These are phyloP conservation scores for Pristionchus japonicus DNA, from an alignment of 2,888 invertebrate genomes.

Conservation along the genomic window DNA sequence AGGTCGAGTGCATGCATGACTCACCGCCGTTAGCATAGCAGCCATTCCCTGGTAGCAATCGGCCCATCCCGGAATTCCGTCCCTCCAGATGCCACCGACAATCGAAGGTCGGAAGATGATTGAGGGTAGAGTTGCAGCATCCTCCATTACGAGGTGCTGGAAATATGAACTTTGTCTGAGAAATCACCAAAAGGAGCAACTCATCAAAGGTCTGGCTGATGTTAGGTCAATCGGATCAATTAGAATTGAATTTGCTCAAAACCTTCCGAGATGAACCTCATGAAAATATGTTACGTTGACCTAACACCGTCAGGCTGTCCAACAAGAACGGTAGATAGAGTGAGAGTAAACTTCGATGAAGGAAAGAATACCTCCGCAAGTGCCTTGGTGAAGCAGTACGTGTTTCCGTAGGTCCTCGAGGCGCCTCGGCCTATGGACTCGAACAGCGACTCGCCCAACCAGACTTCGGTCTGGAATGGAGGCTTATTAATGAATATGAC, in stretches of 20 bases:
- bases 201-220: too few species aligned
- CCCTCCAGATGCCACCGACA: constrained; percentile 84
- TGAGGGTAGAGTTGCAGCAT: constrained; percentile 80
- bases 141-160: not conserved
- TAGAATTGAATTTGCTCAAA: too few species aligned
- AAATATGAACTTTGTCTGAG: not conserved
- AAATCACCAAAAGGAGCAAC: not conserved
- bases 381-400: constrained; percentile 91
- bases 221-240: too few species aligned
- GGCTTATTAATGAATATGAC: not conserved
- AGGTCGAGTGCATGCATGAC: not conserved
- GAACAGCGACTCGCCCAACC: constrained; percentile 79
- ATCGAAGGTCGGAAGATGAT: constrained; percentile 89
- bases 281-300: too few species aligned
- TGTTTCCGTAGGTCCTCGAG: constrained; percentile 86
- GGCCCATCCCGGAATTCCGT: constrained; percentile 86
- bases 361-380: constrained; percentile 83
- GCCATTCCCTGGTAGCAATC: constrained; percentile 95
- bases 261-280: too few species aligned
- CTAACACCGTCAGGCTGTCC: too few species aligned
- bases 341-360: too few species aligned
- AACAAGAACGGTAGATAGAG: too few species aligned
- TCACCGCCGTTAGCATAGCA: not conserved
- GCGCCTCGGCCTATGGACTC: constrained; percentile 77
- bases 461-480: constrained; percentile 70